These are phyloP conservation scores for Tetragonisca angustula DNA, from an alignment of 2,888 invertebrate species.

Conservation along the genomic window DNA sequence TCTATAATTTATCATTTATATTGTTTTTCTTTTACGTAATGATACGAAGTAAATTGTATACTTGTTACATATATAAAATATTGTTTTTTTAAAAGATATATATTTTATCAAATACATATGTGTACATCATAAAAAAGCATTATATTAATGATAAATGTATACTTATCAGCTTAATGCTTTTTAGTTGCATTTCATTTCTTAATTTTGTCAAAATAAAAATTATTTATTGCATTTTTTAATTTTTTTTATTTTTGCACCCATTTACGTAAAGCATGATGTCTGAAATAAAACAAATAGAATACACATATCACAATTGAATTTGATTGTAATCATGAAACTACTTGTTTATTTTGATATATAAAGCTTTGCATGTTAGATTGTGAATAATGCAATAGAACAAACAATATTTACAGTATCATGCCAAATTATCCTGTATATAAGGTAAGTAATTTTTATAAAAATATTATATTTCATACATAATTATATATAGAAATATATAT, in stretches of 20 bases:
- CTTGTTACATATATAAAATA: not conserved
- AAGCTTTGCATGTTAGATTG: slow-evolving; percentile 62
- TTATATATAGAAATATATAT: not conserved
- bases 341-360: slow-evolving; percentile 33
- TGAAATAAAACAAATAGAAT: slow-evolving; percentile 3
- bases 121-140: not conserved
- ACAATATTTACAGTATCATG: slow-evolving; percentile 24
- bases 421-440: slow-evolving; percentile 23
- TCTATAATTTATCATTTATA: slow-evolving; percentile 1
- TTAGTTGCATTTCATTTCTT: slow-evolving; percentile 8
- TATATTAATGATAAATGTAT: not conserved
- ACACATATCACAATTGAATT: not conserved
- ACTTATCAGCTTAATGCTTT: slow-evolving; percentile 30
- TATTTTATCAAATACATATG: slow-evolving; percentile 2
- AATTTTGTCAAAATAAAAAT: slow-evolving; percentile 7
- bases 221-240: not conserved
- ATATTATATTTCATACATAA: not conserved
- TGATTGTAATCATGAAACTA: slow-evolving; percentile 2
- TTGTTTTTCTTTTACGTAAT: not conserved
- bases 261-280: not conserved
- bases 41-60: not conserved
- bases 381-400: slow-evolving; percentile 47
- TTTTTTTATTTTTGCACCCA: not conserved
- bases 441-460: slow-evolving; percentile 54
- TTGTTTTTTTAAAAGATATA: not conserved